Evolutionary conservation across 2,113 vertebrate species (phyloP), one percentile per base, ranked within the genome.

Genomic region (Hystrix brachyura): DNA sequence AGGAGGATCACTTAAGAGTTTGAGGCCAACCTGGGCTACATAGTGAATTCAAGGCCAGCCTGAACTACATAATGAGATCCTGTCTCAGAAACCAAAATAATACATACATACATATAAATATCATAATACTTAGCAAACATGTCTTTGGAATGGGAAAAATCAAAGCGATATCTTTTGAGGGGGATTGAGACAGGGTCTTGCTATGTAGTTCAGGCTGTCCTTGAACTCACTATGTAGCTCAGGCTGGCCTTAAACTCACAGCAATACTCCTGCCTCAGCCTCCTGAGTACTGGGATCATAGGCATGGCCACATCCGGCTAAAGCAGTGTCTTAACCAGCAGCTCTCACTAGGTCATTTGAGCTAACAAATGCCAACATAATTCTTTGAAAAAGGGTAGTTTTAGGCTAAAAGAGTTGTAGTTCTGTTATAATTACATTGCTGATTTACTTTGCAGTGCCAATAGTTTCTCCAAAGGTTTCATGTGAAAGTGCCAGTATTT

Each of bases 381-480:
- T 90, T 96, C 29, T 94, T 91, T 90, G 32, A 65, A 93, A 90
- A 55, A 46, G 32, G 43, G 27, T 19, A 59, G 17, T 93, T 69
- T 91, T 79, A 80, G 69, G 46, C 34, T 92, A 86, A 90, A 89
- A 64, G 46, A 79, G 17, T 55, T 90, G 6, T 80, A 65, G 74
- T 97, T 95, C 94, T 81, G 13, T 86, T 96, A 81, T 81, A 62
- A 74, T 91, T 86, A 69, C 67, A 69, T 59, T 93, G 13, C 53
- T 74, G 38, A 87, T 92, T 64, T 95, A n/a, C 53, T 90, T 92
- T 88, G 3, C 34, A 93, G 8, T 94, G 46, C 60, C 59, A 89
- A 14, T 97, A 67, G n/a, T 86, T 94, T 57, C 23, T 74, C 32
- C 86, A 19, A 87, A 51, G 94, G 23, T 95, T 92, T 95, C 79